Evolutionary conservation across 2,888 invertebrate genomes (phyloP), one percentile per base, ranked within the genome.

Genomic region (Tromatobia lineatoria): DNA sequence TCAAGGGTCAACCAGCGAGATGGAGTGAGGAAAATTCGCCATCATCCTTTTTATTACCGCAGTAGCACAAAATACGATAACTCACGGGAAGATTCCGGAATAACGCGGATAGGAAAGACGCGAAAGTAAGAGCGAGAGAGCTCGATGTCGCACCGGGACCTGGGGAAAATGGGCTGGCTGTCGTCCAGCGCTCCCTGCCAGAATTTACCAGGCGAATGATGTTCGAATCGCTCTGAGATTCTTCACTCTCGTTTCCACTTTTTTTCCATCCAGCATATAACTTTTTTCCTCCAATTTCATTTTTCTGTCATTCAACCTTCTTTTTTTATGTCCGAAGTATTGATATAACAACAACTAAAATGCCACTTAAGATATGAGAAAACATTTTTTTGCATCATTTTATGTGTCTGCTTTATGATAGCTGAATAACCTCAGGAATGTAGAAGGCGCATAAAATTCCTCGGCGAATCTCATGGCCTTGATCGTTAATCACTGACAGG

Each of bases 121-220:
- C 38, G 67, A 80, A 73, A 82, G 59, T 59, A 82, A 83, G 47
- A 70, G 69, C n/a, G 45, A 81, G 47, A 23, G 42, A 79, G 78
- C 77, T 77, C 59, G 57, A 50, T 69, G 61, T 79, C 79, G 50
- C 59, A 78, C 66, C 74, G 75, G 80, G 83, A 76, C 54, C 78
- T 79, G 75, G 86, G 82, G 82, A 83, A 87, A 85, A 87, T 86
- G 85, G 87, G 74, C 87, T 89, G 89, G 89, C 88, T 81, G 77
- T 64, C 64, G 77, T 88, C 88, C 89, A 89, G 86, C 67, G 69
- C 74, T 73, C 61, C 70, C 67, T 88, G 88, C 89, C 88, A 88
- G 86, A 87, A 87, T 85, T 87, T 85, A 67, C 80, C 83, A 86
- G 84, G 82, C 83, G 84, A 83, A 59, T 75, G 75, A 81, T 70